Percentiles rank a stretch among this genome's conserved stretches.
Conservation (phyloP, 2,797 vertebrate species). For the Mormyrus proboscirostris region DNA sequence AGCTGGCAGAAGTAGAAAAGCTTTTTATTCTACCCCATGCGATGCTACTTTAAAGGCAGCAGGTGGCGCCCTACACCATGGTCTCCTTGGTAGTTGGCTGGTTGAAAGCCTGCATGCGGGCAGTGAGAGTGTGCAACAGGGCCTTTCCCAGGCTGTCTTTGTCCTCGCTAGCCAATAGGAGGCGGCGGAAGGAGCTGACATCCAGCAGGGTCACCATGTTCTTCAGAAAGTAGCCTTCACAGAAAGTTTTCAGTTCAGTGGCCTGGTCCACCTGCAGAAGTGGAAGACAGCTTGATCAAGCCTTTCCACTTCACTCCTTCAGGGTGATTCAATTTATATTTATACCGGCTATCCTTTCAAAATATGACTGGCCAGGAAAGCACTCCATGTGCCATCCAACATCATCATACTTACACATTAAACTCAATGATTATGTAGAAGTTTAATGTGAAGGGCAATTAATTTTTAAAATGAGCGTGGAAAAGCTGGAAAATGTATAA, state of each 20-base stretch:
- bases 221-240: constrained; percentile 34
- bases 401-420: background rate
- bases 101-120: constrained; percentile 28
- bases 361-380: background rate
- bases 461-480: background rate
- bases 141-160: constrained; percentile 15
- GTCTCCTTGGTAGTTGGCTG: constrained; percentile 28
- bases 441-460: background rate
- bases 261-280: constrained; percentile 17
- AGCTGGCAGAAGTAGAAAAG: background rate
- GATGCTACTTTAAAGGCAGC: background rate
- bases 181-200: constrained; percentile 26
- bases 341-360: background rate
- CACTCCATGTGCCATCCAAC: background rate
- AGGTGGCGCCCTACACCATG: constrained; percentile 18
- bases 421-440: background rate
- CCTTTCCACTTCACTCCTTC: background rate
- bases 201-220: constrained; percentile 30
- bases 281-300: background rate
- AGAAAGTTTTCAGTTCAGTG: constrained; percentile 24
- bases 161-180: constrained; percentile 19
- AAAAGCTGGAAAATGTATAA: background rate
- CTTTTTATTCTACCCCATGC: background rate
- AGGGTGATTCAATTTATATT: background rate
- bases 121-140: constrained; percentile 18